Conservation (phyloP, 2,888 invertebrate genomes). For the Argyresthia goedartella region DNA sequence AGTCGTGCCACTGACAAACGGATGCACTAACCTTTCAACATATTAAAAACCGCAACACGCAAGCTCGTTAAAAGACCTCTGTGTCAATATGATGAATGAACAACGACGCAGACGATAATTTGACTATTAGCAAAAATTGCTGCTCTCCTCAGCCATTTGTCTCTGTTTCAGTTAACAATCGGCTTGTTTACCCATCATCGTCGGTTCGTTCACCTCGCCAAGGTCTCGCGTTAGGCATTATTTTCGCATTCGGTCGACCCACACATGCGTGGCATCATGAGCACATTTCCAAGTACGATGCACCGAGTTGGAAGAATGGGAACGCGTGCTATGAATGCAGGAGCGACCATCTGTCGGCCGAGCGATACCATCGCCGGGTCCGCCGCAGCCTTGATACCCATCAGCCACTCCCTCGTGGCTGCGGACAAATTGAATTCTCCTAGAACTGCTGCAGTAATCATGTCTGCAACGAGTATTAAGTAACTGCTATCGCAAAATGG, state of each 20-base stretch:
- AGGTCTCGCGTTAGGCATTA: conserved; percentile 43
- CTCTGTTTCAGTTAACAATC: conserved; percentile 39
- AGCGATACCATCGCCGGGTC: conserved; percentile 40
- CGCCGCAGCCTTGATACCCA: conserved; percentile 33
- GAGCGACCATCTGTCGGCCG: conserved; percentile 34
- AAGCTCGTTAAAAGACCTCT: neutral
- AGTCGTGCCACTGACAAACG: too few relatives aligned
- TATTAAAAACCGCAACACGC: neutral
- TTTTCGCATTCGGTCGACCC: conserved; percentile 43
- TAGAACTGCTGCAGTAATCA: conserved; percentile 27
- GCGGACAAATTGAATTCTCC: conserved; percentile 48
- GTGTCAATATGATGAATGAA: conserved; percentile 22
- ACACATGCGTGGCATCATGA: conserved; percentile 37
- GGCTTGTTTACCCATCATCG: conserved; percentile 37
- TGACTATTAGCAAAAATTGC: conserved; percentile 27
- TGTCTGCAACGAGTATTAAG: conserved; percentile 32
- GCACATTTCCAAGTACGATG: conserved; percentile 56
- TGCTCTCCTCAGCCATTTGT: conserved; percentile 24
- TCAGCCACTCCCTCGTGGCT: conserved; percentile 37
- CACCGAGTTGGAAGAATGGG: conserved; percentile 58
- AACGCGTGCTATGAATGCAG: conserved; percentile 58
- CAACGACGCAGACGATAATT: conserved; percentile 4
- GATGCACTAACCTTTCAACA: too few relatives aligned
- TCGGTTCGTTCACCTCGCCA: conserved; percentile 54
- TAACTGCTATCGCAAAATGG: conserved; percentile 7